Conservation (phyloP, 2,888 invertebrate species). For the Andrena fulva region DNA sequence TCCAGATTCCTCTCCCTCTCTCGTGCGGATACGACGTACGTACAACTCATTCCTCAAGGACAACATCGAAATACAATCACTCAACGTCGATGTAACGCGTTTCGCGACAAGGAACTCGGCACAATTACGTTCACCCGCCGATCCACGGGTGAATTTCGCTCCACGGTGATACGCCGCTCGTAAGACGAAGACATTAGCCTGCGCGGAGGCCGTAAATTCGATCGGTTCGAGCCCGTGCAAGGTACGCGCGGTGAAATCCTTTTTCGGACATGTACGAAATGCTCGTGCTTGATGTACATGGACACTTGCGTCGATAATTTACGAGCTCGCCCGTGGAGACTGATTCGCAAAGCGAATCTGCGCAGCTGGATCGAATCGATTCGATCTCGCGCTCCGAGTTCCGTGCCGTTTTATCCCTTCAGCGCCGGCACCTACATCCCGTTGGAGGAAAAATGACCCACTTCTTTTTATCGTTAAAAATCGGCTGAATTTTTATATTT, state of each 20-base stretch:
- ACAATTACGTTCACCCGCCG: constrained; percentile 5
- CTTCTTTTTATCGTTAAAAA: too few relatives aligned
- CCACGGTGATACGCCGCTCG: constrained; percentile 14
- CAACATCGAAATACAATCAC: constrained; percentile 57
- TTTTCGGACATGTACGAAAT: background rate
- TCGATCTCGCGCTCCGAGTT: too few relatives aligned
- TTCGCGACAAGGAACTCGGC: constrained; percentile 7
- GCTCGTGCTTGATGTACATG: background rate
- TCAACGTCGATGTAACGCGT: constrained; percentile 47
- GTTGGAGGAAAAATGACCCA: too few relatives aligned
- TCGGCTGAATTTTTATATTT: too few relatives aligned
- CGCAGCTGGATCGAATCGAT: too few relatives aligned
- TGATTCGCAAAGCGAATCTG: too few relatives aligned
- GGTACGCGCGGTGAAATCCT: background rate
- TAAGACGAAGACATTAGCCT: constrained; percentile 16
- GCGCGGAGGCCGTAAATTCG: background rate
- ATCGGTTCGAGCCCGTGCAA: background rate
- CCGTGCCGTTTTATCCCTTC: too few relatives aligned
- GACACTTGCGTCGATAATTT: background rate
- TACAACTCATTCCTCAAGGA: constrained; percentile 62
- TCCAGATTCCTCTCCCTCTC: constrained; percentile 69
- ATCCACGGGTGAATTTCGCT: constrained; percentile 18
- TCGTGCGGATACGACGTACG: constrained; percentile 43
- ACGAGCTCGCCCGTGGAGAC: too few relatives aligned
- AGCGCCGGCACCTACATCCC: too few relatives aligned